Percentiles rank a stretch among this genome's conserved stretches.
Evolutionary conservation across 2,797 vertebrate genomes (phyloP).

Genomic region (Anableps anableps): DNA sequence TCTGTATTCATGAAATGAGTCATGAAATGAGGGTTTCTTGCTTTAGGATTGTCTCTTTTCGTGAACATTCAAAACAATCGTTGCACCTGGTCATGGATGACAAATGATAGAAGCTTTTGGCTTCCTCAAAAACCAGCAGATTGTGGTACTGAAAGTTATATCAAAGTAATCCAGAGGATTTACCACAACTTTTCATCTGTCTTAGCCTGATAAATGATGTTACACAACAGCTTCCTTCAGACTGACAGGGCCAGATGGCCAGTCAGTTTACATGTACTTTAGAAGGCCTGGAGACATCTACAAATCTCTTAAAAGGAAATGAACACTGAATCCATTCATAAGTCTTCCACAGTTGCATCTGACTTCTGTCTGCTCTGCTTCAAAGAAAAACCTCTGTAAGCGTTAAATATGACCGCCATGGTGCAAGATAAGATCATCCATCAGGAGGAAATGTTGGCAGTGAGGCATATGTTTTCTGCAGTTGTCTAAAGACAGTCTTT

Average conservation of each 20-base stretch:
- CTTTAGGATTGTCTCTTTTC: neutral
- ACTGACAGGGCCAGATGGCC: neutral
- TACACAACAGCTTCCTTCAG: conserved; percentile 1
- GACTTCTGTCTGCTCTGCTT: neutral
- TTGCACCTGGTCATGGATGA: neutral
- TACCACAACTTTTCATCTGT: neutral
- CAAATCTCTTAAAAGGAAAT: neutral
- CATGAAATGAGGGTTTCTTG: neutral
- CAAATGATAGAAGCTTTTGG: neutral
- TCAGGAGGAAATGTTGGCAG: neutral
- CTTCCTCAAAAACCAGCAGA: neutral
- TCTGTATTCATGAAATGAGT: too few relatives aligned
- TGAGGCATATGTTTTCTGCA: neutral
- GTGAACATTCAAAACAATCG: neutral
- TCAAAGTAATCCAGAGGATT: conserved; percentile 1
- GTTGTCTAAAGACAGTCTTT: neutral
- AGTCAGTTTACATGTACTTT: neutral
- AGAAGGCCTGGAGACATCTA: neutral
- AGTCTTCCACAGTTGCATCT: neutral
- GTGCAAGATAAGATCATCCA: neutral
- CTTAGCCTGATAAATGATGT: neutral
- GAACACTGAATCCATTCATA: neutral
- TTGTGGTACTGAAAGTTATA: neutral
- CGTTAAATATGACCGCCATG: neutral
- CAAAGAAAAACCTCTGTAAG: neutral